Evolutionary conservation across 2,888 invertebrate genomes (phyloP).

Genomic region (Digitonthophagus gazella): DNA sequence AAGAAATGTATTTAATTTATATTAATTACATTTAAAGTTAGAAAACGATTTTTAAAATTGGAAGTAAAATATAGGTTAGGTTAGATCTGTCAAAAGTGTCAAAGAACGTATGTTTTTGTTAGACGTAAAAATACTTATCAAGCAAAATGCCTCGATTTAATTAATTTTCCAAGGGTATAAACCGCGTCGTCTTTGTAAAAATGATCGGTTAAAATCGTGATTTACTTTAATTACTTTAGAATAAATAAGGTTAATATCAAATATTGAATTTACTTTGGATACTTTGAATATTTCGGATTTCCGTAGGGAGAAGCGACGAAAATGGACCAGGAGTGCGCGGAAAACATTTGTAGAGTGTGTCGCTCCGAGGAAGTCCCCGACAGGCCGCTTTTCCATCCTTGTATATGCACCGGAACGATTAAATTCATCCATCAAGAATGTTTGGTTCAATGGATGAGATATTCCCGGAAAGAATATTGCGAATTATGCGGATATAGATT

Average conservation of each 20-base stretch:
- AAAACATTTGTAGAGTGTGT: constrained; percentile 97
- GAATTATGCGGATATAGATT: constrained; percentile 97
- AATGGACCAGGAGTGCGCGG: constrained; percentile 44
- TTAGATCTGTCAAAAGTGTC: neutral
- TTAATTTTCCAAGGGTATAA: too few relatives aligned
- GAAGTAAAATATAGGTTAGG: neutral
- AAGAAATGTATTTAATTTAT: too few relatives aligned
- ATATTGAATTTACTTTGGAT: too few relatives aligned
- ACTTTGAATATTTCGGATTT: too few relatives aligned
- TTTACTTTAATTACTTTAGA: too few relatives aligned
- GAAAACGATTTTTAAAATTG: too few relatives aligned
- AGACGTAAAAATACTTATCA: neutral
- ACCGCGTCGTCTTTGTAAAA: too few relatives aligned
- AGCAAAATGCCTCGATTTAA: neutral
- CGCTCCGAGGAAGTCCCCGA: constrained; percentile 91
- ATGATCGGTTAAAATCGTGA: too few relatives aligned
- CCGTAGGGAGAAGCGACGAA: constrained; percentile 1
- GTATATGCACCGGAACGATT: constrained; percentile 98
- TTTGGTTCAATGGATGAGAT: constrained; percentile 98
- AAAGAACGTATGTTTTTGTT: neutral
- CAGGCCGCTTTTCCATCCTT: constrained; percentile 94
- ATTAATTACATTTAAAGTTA: too few relatives aligned
- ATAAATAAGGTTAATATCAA: too few relatives aligned
- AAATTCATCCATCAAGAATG: constrained; percentile 99
- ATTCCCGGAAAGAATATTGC: constrained; percentile 97